Conservation (phyloP, 1,140 invertebrate genomes). For the Apolygus lucorum region DNA sequence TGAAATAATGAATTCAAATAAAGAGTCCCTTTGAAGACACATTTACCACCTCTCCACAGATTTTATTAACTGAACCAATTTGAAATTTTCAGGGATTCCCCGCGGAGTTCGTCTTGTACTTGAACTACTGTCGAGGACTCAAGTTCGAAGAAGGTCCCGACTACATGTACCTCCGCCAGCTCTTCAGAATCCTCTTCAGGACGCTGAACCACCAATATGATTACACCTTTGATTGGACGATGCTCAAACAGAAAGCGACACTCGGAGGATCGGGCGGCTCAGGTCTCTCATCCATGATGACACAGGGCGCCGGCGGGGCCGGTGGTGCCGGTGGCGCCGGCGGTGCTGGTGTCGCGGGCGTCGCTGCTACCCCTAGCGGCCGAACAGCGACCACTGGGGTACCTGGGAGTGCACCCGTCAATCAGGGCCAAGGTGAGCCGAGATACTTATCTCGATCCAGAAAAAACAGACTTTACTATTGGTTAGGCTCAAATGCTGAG, state of each 20-base stretch:
- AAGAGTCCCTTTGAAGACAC: too few relatives aligned
- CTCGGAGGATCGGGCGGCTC: slow-evolving; percentile 30
- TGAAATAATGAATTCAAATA: too few relatives aligned
- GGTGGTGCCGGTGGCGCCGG: slow-evolving; percentile 5
- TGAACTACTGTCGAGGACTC: slow-evolving; percentile 92
- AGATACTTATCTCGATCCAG: not conserved
- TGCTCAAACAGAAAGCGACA: slow-evolving; percentile 83
- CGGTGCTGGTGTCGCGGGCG: not conserved
- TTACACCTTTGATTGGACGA: slow-evolving; percentile 99
- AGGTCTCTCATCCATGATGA: not conserved
- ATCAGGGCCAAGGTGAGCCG: slow-evolving; percentile 9
- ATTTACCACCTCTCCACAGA: too few relatives aligned
- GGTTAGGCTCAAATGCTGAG: not conserved
- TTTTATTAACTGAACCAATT: too few relatives aligned
- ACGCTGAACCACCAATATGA: slow-evolving; percentile 99
- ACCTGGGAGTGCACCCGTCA: not conserved
- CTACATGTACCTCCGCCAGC: slow-evolving; percentile 95
- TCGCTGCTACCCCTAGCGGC: not conserved
- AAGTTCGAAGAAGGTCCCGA: slow-evolving; percentile 94
- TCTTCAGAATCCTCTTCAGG: slow-evolving; percentile 96
- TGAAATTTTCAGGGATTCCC: slow-evolving; percentile 74
- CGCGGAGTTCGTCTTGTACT: slow-evolving; percentile 96
- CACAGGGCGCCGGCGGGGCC: not conserved
- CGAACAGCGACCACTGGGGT: not conserved
- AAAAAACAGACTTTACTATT: not conserved